Base-by-base conservation (phyloP, 2,113 vertebrate species). In the Hydrochoerus hydrochaeris region DNA sequence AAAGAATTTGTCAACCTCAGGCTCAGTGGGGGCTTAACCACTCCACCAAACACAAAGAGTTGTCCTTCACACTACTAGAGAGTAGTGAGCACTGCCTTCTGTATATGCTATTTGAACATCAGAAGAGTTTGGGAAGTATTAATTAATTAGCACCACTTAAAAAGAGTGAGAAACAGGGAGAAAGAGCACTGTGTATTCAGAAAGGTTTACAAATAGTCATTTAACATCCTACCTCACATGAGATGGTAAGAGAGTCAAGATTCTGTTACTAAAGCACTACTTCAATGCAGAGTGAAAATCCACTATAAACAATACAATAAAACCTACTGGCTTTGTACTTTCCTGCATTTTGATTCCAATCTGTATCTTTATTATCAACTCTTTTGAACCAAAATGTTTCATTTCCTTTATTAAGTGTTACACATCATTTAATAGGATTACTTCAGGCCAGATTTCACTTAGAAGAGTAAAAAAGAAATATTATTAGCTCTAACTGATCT, bases 281-380 rank as follows among this genome's bases (percentile, higher is more conserved):
- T 92, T 20, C 82, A 88, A 88, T 32, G 17, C 32, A 65, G 73
- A 32, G 30, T 87, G 73, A 84, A 91, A 97, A 92, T 71, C 7
- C 32, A 86, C 73, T 78, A 22, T 85, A 95, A 95, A 92, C 91
- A 91, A 90, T 73, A 90, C 88, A 96, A 96, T 88, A 92, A 73
- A 96, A 73, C 80, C 69, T 69, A 17, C 35, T 44, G 67, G 58
- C 91, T 93, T 58, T 94, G 38, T 85, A 69, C 88, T 85, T 94
- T 75, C 65, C 63, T 90, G 78, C 10, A 12, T 73, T 90, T 88
- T 83, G 71, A 94, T 94, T 94, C 30, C 78, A 92, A 41, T 60
- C 81, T 67, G 58, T 60, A 73, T 26, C 49, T n/a, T 94, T 93
- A 57, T 41, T 54, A 92, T 85, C 88, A 94, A 83, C 52, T 85